These are phyloP conservation scores for Pseudorhiza aurosa DNA, from an alignment of 30 jellyfish, hydroid and myxozoan genomes.

Conservation along the genomic window DNA sequence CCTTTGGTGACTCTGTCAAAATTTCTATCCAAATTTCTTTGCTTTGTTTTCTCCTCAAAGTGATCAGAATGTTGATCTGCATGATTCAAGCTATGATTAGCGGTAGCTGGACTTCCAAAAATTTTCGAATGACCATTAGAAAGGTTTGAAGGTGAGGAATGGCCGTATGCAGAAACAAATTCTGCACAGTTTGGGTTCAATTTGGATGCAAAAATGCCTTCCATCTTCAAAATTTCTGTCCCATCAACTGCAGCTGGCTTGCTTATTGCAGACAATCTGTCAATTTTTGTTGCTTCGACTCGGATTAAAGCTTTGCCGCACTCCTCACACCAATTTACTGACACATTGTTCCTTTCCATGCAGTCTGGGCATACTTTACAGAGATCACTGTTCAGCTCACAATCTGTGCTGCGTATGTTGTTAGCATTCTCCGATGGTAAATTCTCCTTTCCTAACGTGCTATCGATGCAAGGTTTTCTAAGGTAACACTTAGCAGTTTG, in stretches of 20 bases:
- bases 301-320: slow-evolving; percentile 83
- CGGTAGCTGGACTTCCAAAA: not conserved
- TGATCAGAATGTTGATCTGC: not conserved
- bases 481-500: slow-evolving; percentile 25
- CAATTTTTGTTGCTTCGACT: slow-evolving; percentile 40
- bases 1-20: not conserved
- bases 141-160: not conserved
- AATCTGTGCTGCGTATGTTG: not conserved
- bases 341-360: slow-evolving; percentile 29
- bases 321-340: slow-evolving; percentile 84
- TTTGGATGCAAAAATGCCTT: not conserved
- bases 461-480: not conserved
- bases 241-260: not conserved
- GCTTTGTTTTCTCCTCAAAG: not conserved
- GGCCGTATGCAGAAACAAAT: slow-evolving; percentile 48
- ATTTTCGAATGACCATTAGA: not conserved
- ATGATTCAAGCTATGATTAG: not conserved
- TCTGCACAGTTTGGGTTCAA: slow-evolving; percentile 67
- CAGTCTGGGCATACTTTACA: slow-evolving; percentile 71
- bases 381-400: not conserved
- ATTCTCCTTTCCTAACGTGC: slow-evolving; percentile 8
- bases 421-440: not conserved
- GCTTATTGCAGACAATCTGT: not conserved
- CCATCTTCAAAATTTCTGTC: not conserved
- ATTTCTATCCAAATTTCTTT: not conserved